Base-by-base conservation (phyloP, 2,888 invertebrate species). In the Aphidoletes aphidimyza region DNA sequence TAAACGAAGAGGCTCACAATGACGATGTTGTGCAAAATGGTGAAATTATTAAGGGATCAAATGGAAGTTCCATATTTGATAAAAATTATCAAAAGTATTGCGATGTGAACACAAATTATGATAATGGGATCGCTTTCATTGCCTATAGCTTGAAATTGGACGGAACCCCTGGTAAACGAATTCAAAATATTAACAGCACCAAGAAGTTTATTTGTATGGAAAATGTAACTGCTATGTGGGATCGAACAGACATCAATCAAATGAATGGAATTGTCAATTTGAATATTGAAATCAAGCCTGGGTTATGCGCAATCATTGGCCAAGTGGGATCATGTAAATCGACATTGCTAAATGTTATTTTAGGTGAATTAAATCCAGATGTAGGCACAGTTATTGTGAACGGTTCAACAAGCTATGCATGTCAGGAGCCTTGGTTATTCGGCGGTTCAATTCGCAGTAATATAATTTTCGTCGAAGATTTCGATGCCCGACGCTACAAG, bases 241-340 rank as follows among this genome's bases (percentile, higher is more conserved):
- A 19, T 17, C n/a, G n/a, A 17, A 2, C 19, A 19, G 19, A 47
- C 9, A 47, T 47, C 47, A 47, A 47, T 42, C 42, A n/a, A n/a
- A n/a, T n/a, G n/a, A n/a, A n/a, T 42, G 42, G 42, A 6, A 47
- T 47, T 2, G 19, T 11, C 3, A 19, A 47, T 17, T 17, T 47
- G 11, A 17, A 6, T 17, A 17, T 47, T 47, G 11, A 47, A 17
- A 47, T 47, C 9, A 6, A 47, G 9, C 2, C 8, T 14, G 11
- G 19, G 19, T 14, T 47, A 19, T 3, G 9, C 17, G 17, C 47
- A 0, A 89, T 95, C 9, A 93, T 95, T 30, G 95, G 95, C 0
- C 92, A 93, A 0, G 95, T 95, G 0, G 95, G 95, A 1, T 26
- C 93, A 0, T 94, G 94, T 47, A 94, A 94, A 89, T 92, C 93